Evolutionary conservation across 2,797 vertebrate species (phyloP).

Genomic region (Hylomyscus alleni): DNA sequence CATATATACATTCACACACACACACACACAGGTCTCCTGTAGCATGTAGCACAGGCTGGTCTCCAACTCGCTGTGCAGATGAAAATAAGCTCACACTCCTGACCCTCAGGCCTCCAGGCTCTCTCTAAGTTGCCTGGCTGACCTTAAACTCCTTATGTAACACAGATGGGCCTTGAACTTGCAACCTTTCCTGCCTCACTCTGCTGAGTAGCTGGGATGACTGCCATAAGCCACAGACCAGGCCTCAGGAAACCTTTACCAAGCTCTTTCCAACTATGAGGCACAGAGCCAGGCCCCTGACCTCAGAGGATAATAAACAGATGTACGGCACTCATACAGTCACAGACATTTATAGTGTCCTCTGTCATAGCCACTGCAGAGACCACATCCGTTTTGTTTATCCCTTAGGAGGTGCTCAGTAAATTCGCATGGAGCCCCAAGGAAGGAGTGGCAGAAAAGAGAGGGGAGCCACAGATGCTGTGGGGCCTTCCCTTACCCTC

Average conservation of each 20-base stretch:
- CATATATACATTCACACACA: no score
- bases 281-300: background rate
- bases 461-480: background rate
- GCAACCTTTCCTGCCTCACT: background rate
- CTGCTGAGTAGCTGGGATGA: background rate
- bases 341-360: background rate
- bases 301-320: background rate
- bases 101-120: background rate
- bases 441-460: background rate
- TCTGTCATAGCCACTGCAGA: background rate
- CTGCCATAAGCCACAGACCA: background rate
- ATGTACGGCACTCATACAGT: background rate
- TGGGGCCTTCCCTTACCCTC: background rate
- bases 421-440: background rate
- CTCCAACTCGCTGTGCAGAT: background rate
- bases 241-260: background rate
- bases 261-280: conserved; percentile 7
- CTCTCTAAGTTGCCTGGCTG: background rate
- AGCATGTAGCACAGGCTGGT: background rate
- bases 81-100: background rate
- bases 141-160: background rate
- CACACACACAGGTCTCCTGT: background rate
- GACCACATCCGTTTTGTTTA: background rate
- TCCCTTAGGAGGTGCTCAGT: background rate
- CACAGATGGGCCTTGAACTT: background rate